Base-by-base conservation (phyloP, 2,797 vertebrate species). In the Avahi laniger region DNA sequence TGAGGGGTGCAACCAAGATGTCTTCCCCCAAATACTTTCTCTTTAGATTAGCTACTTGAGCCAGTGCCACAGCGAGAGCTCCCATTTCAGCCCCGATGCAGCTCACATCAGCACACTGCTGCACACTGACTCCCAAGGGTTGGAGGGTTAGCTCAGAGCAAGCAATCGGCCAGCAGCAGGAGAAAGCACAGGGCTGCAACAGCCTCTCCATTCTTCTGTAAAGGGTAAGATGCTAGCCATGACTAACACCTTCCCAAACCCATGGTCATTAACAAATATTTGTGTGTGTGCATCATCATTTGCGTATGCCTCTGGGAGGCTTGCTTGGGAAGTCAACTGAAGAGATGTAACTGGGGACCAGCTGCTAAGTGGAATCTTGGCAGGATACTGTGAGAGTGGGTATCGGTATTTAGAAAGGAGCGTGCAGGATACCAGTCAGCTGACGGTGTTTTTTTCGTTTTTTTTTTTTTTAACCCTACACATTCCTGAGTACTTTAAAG, bases 341-440 rank as follows among this genome's bases (percentile, higher is more conserved):
- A 96, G 95, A 96, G 96, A 96, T 92, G 95, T 82, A 79, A 94
- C 95, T 89, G 96, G 96, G 98, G 96, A 97, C 96, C 98, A 97
- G 97, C 97, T 97, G 98, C 96, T 97, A 94, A 97, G 97, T 96
- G 97, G 96, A 98, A 98, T 97, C 85, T 97, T 98, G 98, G 98
- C 98, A 97, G 90, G 96, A 97, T 89, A 41, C 57, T 61, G 83
- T 79, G 97, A 96, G 97, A 97, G 89, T 95, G 97, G 97, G 95
- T 94, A 98, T 97, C 46, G 83, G 97, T 65, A 97, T 97, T 97
- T 97, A 95, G 93, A 97, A 97, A 67, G 92, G 72, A 97, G 84
- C 20, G 1, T 90, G 94, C 93, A 92, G 90, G 96, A 97, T 91
- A 98, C 93, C 93, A 75, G 67, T 95, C 97, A 95, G 97, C 97